Evolutionary conservation across 2,797 vertebrate species (phyloP).

Genomic region (Ammospiza maritima): DNA sequence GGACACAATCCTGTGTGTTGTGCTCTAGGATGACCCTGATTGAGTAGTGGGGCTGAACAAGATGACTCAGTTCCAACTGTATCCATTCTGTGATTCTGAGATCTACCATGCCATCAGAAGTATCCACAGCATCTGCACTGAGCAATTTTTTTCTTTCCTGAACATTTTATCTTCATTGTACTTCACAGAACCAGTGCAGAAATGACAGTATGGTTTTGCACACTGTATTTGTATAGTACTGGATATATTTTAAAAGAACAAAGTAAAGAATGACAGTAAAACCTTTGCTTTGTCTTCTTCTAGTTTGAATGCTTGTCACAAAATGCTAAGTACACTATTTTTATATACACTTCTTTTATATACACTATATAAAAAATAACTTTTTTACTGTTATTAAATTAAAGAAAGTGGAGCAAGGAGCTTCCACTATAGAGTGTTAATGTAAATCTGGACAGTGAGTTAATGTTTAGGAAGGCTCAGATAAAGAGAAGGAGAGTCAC

Average conservation of each 20-base stretch:
- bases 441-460: not conserved
- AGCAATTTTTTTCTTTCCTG: not conserved
- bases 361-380: not conserved
- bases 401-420: not conserved
- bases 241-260: not conserved
- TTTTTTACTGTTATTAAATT: not conserved
- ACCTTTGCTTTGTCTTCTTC: not conserved
- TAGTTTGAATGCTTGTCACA: fast-evolving
- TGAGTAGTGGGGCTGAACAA: not conserved
- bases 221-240: not conserved
- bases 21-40: not conserved
- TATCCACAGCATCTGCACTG: not conserved
- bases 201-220: not conserved
- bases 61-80: not conserved
- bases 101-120: not conserved
- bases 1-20: not conserved
- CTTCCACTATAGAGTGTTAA: not conserved
- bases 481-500: not conserved
- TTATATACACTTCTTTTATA: too few relatives aligned
- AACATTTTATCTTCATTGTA: not conserved
- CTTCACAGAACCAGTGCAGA: not conserved
- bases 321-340: not conserved
- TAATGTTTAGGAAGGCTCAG: not conserved
- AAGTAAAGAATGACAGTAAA: not conserved
- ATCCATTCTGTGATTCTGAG: not conserved